These are phyloP conservation scores for Falco naumanni DNA, from an alignment of 2,797 vertebrate species.

Conservation along the genomic window DNA sequence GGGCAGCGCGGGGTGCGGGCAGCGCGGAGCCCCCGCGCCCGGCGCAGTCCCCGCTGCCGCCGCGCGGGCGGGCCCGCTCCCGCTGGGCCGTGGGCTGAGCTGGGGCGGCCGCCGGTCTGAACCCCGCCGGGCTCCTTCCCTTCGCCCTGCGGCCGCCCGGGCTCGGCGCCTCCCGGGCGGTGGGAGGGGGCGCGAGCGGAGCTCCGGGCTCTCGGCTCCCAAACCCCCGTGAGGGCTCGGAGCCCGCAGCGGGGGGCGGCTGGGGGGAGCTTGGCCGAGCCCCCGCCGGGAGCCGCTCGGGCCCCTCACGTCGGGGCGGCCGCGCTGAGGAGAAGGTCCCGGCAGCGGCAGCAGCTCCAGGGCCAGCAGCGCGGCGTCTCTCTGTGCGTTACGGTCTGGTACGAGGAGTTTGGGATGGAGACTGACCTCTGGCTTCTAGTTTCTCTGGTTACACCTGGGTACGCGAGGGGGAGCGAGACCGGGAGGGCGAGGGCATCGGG, in stretches of 20 bases:
- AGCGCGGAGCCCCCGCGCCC: neutral
- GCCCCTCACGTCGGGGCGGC: neutral
- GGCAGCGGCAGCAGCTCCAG: neutral
- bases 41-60: neutral
- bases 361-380: neutral
- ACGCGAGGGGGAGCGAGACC: neutral
- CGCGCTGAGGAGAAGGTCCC: neutral
- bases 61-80: neutral
- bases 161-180: neutral
- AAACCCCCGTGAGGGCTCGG: neutral
- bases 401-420: neutral
- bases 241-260: neutral
- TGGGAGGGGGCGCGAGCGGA: neutral
- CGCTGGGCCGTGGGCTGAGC: too few species aligned
- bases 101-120: too few species aligned
- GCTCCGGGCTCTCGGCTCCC: neutral
- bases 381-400: neutral
- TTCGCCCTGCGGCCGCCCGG: neutral
- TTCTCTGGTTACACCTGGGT: neutral
- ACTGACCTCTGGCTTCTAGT: neutral
- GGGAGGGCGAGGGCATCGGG: neutral
- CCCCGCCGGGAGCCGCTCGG: neutral
- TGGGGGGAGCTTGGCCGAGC: neutral
- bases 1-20: slow-evolving; percentile 28
- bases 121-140: neutral